Base-by-base conservation (phyloP, 2,113 vertebrate genomes). In the Tapirus terrestris region DNA sequence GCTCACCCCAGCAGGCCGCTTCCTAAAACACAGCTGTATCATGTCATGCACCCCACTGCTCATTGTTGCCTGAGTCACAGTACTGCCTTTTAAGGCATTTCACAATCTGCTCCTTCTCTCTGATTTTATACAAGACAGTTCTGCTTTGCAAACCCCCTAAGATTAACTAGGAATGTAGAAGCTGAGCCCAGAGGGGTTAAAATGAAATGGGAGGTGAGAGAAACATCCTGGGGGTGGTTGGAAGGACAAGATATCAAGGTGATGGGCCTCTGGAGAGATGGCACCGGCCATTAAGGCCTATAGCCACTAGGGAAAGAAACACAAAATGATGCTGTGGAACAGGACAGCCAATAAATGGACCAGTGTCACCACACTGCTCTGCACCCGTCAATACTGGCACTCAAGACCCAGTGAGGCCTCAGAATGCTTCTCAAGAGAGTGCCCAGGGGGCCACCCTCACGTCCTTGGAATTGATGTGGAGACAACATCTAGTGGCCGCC, bases 71-170 rank as follows among this genome's bases (percentile, higher is more conserved):
- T 39, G 5, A 43, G 25, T 53, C 83, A 80, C 25, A 25, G 21
- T 51, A 33, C 20, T 75, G 67, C n/a, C 88, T 77, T 65, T 27
- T 13, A 85, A 92, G 68, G 68, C 31, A 51, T 86, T 87, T 72
- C 10, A 11, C 29, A 60, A 36, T 33, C 63, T 68, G 25, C 13
- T 33, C 23, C 53, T 77, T 75, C 58, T 79, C 56, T 56, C 70
- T 21, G 27, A 39, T 75, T 77, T 70, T 16, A 29, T 63, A 18
- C 23, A 51, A 72, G 48, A n/a, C 2, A 2, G 9, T 23, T 60
- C 36, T 51, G 11, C 53, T 70, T 67, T 61, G 6, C 27, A 76
- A 43, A 31, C 58, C 67, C 45, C 5, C 27, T 8, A 25, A 65
- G 63, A 43, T 68, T 17, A 76, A 20, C n/a, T 33, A 56, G n/a